Percentiles rank a stretch among this genome's conserved stretches.
Evolutionary conservation across 2,888 invertebrate species (phyloP).

Genomic region (Aphidoletes aphidimyza): DNA sequence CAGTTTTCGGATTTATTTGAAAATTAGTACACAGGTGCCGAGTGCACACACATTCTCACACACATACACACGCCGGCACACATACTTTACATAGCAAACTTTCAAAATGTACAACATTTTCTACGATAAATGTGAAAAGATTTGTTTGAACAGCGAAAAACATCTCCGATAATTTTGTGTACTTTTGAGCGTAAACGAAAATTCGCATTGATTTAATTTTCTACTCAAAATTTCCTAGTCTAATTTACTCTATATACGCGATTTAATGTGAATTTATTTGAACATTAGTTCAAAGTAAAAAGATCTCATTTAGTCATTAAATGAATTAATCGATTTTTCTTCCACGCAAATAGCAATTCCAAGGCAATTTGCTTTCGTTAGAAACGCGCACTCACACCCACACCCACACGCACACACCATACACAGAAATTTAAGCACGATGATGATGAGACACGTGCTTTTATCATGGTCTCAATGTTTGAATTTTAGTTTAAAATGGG

Average conservation of each 20-base stretch:
- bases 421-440: too few relatives aligned
- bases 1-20: constrained; percentile 4
- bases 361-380: too few relatives aligned
- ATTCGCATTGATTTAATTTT: background rate
- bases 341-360: too few relatives aligned
- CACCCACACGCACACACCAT: too few relatives aligned
- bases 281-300: background rate
- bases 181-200: too few relatives aligned
- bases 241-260: background rate
- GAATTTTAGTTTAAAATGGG: background rate
- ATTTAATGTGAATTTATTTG: constrained; percentile 1
- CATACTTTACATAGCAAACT: too few relatives aligned
- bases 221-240: too few relatives aligned
- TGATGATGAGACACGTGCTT: too few relatives aligned
- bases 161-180: too few relatives aligned
- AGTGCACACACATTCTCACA: background rate
- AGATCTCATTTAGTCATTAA: background rate
- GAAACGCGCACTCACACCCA: too few relatives aligned
- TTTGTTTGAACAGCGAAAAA: background rate
- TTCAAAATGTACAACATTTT: too few relatives aligned
- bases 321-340: constrained; percentile 21
- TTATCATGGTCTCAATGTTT: background rate
- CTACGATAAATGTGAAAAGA: background rate
- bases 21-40: background rate
- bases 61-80: too few relatives aligned